Evolutionary conservation across 1,140 invertebrate species (phyloP), one percentile per base, ranked within the genome.

Genomic region (Pygmarrhopalites habei): DNA sequence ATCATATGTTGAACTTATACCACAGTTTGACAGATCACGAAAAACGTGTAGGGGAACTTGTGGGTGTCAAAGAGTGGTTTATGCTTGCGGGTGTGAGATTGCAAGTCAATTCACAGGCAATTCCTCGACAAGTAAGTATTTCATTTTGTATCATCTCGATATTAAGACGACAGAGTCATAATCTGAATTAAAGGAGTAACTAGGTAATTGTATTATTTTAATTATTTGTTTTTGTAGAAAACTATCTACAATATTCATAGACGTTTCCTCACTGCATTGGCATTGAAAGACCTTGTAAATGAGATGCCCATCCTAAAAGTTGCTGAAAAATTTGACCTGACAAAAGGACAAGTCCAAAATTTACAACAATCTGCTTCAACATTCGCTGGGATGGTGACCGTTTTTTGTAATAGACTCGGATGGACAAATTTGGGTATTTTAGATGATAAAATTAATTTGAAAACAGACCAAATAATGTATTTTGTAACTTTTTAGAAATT

Each of bases 311-410:
- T 98, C 23, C 80, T 79, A 47, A 75, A 80, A 25, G 92, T 98
- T 1, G 85, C 87, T 47, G 73, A 74, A 28, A 96, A 93, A 73
- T 99, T 87, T 75, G 84, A 84, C 53, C 91, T 89, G 74, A 85
- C 86, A 62, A 84, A 92, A 66, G 95, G 95, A 58, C 84, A 92
- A 60, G 71, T 85, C 15, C 95, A 98, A 79, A n/a, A 15, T 44
- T 65, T 32, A 35, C 21, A n/a, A n/a, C n/a, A n/a, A n/a, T n/a
- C n/a, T n/a, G n/a, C n/a, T n/a, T n/a, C n/a, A n/a, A n/a, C n/a
- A n/a, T n/a, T n/a, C n/a, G n/a, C n/a, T n/a, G 89, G 88, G 52
- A 93, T 94, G 89, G 87, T 96, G 1, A 92, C 90, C 1, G 85
- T 87, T 23, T 96, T 97, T 78, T 95, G 92, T 78, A 83, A 84